phyloP scores from a whole-genome alignment of 2,888 invertebrate genomes.

The Trichopoda pennipes region DNA sequence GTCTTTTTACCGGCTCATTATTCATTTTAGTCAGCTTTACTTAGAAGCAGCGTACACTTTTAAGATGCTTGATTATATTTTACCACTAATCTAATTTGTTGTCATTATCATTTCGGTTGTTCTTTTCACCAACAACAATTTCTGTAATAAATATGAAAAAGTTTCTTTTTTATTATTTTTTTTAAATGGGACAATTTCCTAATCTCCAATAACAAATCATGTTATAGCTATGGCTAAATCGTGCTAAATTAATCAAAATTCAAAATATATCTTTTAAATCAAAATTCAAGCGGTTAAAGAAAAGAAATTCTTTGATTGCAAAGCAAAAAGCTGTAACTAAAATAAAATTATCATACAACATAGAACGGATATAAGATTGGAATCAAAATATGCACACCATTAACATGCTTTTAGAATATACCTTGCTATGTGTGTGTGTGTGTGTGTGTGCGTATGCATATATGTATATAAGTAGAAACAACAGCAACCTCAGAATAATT shows the following conservation, averaged over 20 bases:
- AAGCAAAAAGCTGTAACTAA: constrained; percentile 8
- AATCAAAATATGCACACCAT: constrained; percentile 63
- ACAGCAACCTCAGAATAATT: constrained; percentile 40
- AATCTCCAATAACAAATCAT: constrained; percentile 46
- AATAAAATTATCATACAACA: constrained; percentile 57
- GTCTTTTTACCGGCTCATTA: constrained; percentile 12
- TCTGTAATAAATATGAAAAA: background rate
- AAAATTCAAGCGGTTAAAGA: constrained; percentile 53
- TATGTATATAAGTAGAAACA: background rate
- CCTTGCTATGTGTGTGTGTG: too few relatives aligned
- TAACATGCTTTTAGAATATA: constrained; percentile 37
- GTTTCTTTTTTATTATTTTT: constrained; percentile 17
- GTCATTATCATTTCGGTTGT: constrained; percentile 26
- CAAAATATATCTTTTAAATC: constrained; percentile 56
- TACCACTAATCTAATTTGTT: constrained; percentile 58
- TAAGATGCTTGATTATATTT: constrained; percentile 48
- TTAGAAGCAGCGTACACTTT: constrained; percentile 18
- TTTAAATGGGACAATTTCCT: constrained; percentile 53
- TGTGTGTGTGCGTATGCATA: too few relatives aligned
- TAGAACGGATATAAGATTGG: constrained; percentile 65
- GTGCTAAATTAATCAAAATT: constrained; percentile 58
- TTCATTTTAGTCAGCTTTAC: constrained; percentile 13
- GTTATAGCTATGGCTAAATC: constrained; percentile 31
- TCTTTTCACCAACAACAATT: constrained; percentile 20
- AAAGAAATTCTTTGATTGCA: constrained; percentile 26